These are phyloP conservation scores for Aptenodytes patagonicus DNA, from an alignment of 2,113 vertebrate genomes.

Conservation along the genomic window DNA sequence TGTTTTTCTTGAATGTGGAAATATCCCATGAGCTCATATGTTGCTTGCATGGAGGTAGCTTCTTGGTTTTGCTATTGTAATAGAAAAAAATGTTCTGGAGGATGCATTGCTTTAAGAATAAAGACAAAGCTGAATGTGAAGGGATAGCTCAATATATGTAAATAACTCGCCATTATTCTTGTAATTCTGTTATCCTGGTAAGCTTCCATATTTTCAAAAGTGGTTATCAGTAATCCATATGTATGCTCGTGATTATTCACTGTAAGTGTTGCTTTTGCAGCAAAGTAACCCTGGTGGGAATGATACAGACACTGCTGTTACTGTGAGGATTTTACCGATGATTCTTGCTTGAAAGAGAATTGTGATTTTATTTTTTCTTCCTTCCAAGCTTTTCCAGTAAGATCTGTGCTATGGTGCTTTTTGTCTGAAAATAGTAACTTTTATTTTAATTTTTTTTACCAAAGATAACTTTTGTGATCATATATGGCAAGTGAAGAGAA, in stretches of 20 bases:
- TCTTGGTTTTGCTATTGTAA: not conserved
- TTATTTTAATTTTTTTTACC: not conserved
- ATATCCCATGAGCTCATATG: accelerated
- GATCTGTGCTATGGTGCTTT: not conserved
- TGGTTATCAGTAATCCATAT: not conserved
- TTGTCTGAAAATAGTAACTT: not conserved
- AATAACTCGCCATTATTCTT: not conserved
- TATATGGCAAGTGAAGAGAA: not conserved
- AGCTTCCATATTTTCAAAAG: not conserved
- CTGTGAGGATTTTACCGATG: not conserved
- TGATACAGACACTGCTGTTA: not conserved
- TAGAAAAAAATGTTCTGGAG: not conserved
- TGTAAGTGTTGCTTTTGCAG: not conserved
- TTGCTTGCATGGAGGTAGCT: not conserved
- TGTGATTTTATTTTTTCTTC: not conserved
- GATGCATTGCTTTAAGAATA: not conserved
- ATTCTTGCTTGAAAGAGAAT: not conserved
- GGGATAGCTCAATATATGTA: not conserved
- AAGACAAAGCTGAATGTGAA: not conserved
- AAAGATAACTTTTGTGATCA: not conserved
- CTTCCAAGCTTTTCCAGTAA: not conserved
- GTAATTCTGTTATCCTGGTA: not conserved
- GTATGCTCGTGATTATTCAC: not conserved
- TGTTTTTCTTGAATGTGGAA: not conserved
- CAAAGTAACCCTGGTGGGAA: conserved; percentile 5